These are phyloP conservation scores for Ceyx cyanopectus DNA, from an alignment of 2,113 vertebrate genomes.

Conservation along the genomic window DNA sequence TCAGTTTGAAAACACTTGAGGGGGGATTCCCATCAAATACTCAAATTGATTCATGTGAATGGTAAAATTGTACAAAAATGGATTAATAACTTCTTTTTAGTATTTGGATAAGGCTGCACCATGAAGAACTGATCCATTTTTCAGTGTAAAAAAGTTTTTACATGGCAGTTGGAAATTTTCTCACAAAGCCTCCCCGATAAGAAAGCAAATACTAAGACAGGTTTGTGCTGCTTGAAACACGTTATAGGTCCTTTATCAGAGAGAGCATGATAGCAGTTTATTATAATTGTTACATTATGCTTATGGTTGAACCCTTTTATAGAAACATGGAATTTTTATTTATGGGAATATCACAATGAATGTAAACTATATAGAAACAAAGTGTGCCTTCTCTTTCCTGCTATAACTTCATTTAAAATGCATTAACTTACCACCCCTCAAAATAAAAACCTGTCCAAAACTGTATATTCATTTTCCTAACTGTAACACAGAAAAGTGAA, in stretches of 20 bases:
- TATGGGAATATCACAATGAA: neutral
- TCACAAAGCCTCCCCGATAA: neutral
- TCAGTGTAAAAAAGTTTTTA: neutral
- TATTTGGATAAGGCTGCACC: neutral
- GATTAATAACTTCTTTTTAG: neutral
- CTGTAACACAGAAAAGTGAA: neutral
- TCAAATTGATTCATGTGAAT: neutral
- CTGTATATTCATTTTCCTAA: neutral
- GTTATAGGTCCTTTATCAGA: neutral
- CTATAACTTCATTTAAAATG: neutral
- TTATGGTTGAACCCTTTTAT: neutral
- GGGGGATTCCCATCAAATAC: neutral
- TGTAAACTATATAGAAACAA: neutral
- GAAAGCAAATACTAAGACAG: neutral
- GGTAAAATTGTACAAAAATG: neutral
- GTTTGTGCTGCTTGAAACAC: neutral
- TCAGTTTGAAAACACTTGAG: neutral
- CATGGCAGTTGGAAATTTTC: neutral
- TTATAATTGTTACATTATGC: neutral
- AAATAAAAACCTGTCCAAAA: neutral
- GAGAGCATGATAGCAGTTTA: neutral
- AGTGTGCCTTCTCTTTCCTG: neutral
- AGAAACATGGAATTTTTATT: neutral
- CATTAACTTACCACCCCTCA: neutral
- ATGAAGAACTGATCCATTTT: neutral